These are phyloP conservation scores for Erannis defoliaria DNA, from an alignment of 2,888 invertebrate species.

Conservation along the genomic window DNA sequence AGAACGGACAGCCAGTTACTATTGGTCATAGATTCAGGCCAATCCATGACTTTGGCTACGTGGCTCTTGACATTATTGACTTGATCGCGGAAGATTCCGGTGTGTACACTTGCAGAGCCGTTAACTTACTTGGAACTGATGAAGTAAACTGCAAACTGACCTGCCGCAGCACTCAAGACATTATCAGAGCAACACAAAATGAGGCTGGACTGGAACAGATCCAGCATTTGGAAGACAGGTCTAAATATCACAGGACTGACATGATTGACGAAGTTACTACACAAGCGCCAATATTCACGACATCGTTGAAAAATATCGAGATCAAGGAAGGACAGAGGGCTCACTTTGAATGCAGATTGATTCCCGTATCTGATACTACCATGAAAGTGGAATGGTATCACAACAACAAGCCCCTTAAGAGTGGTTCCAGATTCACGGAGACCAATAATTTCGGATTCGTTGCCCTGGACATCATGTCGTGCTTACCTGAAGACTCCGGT, in stretches of 20 bases:
- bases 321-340: constrained; percentile 98
- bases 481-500: constrained; percentile 98
- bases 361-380: constrained; percentile 97
- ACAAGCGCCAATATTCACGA: constrained; percentile 97
- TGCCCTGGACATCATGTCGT: constrained; percentile 97
- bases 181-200: constrained; percentile 94
- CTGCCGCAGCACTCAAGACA: constrained; percentile 92
- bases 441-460: constrained; percentile 99
- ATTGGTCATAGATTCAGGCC: constrained; percentile 98
- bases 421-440: constrained; percentile 97
- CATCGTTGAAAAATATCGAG: constrained; percentile 95
- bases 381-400: constrained; percentile 99
- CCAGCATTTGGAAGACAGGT: constrained; percentile 94
- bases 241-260: constrained; percentile 91
- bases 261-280: constrained; percentile 93
- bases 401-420: constrained; percentile 95
- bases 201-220: constrained; percentile 96
- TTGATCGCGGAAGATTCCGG: constrained; percentile 98
- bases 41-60: constrained; percentile 99
- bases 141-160: constrained; percentile 92
- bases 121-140: constrained; percentile 95
- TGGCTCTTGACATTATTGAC: constrained; percentile 98
- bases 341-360: constrained; percentile 97
- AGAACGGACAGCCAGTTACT: constrained; percentile 97
- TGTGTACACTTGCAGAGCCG: constrained; percentile 96